These are phyloP conservation scores for Thereva unica DNA, from an alignment of 2,888 invertebrate species.

Conservation along the genomic window DNA sequence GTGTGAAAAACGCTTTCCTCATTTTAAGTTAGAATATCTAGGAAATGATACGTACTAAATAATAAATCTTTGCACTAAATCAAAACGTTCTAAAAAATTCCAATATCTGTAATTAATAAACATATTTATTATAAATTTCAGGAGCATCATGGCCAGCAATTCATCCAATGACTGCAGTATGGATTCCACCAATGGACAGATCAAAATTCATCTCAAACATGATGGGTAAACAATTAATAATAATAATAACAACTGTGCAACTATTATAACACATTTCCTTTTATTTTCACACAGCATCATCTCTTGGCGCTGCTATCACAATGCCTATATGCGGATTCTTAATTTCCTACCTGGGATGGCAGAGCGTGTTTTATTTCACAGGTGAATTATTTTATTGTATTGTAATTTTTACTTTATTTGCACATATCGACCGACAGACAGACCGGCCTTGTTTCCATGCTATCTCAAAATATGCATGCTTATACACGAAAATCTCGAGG, in stretches of 20 bases:
- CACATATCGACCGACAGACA: no score
- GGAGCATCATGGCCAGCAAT: conserved; percentile 94
- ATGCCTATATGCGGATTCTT: conserved; percentile 86
- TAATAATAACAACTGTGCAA: not conserved
- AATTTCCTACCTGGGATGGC: conserved; percentile 82
- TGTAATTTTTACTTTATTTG: no score
- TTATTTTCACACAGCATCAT: conserved; percentile 67
- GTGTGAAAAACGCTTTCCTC: no score
- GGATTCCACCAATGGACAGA: conserved; percentile 93
- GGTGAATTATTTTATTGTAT: conserved; percentile 56
- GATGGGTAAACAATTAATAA: conserved; percentile 68
- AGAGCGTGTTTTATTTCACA: conserved; percentile 87
- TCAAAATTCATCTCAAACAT: conserved; percentile 91
- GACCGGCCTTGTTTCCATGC: no score
- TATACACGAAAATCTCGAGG: no score
- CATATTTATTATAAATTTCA: conserved; percentile 48
- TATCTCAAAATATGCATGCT: not conserved
- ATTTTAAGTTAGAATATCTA: no score
- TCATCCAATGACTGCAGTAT: conserved; percentile 88
- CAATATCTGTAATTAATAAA: not conserved
- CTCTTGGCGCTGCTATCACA: conserved; percentile 87
- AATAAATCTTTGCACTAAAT: no score
- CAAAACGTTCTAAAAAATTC: no score
- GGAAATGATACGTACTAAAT: no score
- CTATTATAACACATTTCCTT: not conserved